These are phyloP conservation scores for Galeopsomyia nigrocyanea DNA, from an alignment of 2,888 invertebrate genomes.

Conservation along the genomic window DNA sequence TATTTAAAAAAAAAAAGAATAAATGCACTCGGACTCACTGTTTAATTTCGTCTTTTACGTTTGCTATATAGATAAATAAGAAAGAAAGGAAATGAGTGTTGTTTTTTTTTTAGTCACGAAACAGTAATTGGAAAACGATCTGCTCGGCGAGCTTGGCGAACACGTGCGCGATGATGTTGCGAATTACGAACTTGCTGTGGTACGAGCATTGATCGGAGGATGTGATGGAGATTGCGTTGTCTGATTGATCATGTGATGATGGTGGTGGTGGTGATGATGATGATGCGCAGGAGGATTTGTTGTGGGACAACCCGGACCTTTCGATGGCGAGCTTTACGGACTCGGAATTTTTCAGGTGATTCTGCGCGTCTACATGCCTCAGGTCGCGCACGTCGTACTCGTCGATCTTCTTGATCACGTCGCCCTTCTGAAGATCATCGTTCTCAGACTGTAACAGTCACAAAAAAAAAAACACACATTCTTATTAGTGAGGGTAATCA, in stretches of 20 bases:
- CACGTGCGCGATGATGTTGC: constrained; percentile 3
- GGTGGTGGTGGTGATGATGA: too few species aligned
- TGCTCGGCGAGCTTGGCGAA: constrained; percentile 28
- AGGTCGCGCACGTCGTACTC: constrained; percentile 90
- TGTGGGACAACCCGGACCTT: constrained; percentile 71
- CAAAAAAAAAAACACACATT: not conserved
- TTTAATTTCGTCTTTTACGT: not conserved
- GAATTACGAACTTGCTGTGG: constrained; percentile 26
- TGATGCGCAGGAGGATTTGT: constrained; percentile 14
- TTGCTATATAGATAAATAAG: constrained; percentile 9
- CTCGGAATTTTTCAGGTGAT: constrained; percentile 85
- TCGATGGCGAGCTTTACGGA: constrained; percentile 86
- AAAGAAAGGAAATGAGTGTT: too few species aligned
- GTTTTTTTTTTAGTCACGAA: constrained; percentile 42
- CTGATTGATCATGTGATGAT: constrained; percentile 5
- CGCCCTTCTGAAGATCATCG: constrained; percentile 87
- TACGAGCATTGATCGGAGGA: constrained; percentile 3
- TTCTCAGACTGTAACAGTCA: constrained; percentile 80
- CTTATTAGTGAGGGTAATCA: too few species aligned
- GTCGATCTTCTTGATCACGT: constrained; percentile 90
- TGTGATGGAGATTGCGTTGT: not conserved
- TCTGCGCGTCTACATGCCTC: constrained; percentile 92
- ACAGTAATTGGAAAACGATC: constrained; percentile 44
- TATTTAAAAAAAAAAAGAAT: too few species aligned
- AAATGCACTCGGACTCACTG: constrained; percentile 24